These are phyloP conservation scores for Heliothis virescens DNA, from an alignment of 1,140 invertebrate species.

Conservation along the genomic window DNA sequence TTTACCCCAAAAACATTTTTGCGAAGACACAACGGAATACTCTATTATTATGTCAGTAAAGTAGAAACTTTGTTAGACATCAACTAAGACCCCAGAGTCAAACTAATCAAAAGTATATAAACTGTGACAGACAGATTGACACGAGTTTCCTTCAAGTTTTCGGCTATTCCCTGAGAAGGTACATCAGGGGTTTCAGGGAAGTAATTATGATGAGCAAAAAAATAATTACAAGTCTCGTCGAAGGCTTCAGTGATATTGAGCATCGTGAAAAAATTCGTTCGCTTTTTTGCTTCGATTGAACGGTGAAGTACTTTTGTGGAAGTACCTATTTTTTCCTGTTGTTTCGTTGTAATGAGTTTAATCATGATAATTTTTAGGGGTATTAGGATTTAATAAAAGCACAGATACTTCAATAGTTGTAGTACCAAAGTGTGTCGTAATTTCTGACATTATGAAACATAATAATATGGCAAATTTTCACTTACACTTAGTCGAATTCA, in stretches of 20 bases:
- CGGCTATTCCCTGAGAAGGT: conserved; percentile 4
- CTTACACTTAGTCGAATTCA: background rate
- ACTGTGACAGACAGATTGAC: conserved; percentile 37
- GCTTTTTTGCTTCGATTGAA: background rate
- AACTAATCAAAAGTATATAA: conserved; percentile 44
- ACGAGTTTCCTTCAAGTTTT: conserved; percentile 26
- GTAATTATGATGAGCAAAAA: conserved; percentile 33
- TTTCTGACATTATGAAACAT: too few relatives aligned
- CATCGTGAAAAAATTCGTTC: conserved; percentile 6
- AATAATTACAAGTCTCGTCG: conserved; percentile 23
- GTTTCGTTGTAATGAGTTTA: background rate
- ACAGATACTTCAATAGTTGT: too few relatives aligned
- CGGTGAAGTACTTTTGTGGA: background rate
- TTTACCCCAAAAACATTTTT: background rate
- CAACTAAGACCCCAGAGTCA: conserved; percentile 4
- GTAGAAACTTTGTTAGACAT: conserved; percentile 12
- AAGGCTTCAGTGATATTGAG: background rate
- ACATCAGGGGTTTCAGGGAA: conserved; percentile 7
- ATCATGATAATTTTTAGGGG: background rate
- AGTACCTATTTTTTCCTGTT: background rate
- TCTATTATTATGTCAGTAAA: conserved; percentile 23
- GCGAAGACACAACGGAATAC: background rate
- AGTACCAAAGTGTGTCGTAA: too few relatives aligned
- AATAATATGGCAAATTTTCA: background rate
- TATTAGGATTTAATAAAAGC: too few relatives aligned